Percentiles rank a stretch among this genome's conserved stretches.
Evolutionary conservation across 2,797 vertebrate genomes (phyloP).

Genomic region (Catamblyrhynchus diadema): DNA sequence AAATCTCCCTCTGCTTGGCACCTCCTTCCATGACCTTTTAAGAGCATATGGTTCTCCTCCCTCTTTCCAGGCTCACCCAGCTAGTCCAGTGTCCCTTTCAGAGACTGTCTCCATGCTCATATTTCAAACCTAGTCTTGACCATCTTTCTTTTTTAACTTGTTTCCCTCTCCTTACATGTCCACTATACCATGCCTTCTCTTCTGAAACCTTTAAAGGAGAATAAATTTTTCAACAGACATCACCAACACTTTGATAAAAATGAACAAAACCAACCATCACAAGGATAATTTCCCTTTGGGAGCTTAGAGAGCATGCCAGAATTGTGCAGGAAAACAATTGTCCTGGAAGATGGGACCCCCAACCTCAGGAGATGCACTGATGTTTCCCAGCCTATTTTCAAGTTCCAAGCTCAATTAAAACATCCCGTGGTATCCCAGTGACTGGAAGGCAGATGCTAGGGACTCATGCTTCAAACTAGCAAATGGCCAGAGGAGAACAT

Average conservation of each 20-base stretch:
- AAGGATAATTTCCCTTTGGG: not conserved
- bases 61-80: not conserved
- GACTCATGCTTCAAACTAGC: not conserved
- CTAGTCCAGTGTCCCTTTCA: not conserved
- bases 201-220: not conserved
- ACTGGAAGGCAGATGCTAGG: not conserved
- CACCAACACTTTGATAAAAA: not conserved
- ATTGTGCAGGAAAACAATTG: not conserved
- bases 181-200: not conserved
- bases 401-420: not conserved
- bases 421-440: not conserved
- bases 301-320: not conserved
- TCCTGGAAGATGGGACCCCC: not conserved
- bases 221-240: not conserved
- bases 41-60: accelerated
- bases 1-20: not conserved
- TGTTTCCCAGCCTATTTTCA: not conserved
- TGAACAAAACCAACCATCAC: not conserved
- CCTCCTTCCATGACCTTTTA: not conserved
- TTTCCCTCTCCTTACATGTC: not conserved
- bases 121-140: not conserved
- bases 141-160: not conserved
- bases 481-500: not conserved
- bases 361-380: not conserved
- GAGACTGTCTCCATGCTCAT: not conserved